Evolutionary conservation across 2,113 vertebrate species (phyloP).

Genomic region (Patagioenas fasciata): DNA sequence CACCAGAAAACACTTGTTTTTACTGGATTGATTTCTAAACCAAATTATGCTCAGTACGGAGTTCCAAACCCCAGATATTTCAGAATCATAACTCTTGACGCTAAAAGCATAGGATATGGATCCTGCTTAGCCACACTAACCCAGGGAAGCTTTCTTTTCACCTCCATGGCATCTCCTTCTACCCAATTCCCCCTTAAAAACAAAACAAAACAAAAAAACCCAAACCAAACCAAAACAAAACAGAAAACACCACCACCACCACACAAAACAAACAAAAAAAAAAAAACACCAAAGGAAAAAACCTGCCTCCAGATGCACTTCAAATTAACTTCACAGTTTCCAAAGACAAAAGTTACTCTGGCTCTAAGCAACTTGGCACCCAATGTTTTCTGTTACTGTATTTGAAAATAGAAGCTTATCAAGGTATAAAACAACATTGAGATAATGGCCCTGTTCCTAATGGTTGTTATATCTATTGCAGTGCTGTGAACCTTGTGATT

Average conservation of each 20-base stretch:
- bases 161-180: too few relatives aligned
- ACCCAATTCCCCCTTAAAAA: background rate
- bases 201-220: too few relatives aligned
- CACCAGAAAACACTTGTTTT: background rate
- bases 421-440: background rate
- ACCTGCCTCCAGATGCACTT: background rate
- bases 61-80: background rate
- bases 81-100: background rate
- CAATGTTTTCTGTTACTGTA: background rate
- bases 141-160: background rate
- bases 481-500: background rate
- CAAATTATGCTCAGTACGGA: rapidly evolving
- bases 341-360: background rate
- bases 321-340: background rate
- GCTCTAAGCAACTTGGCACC: background rate
- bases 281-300: too few relatives aligned
- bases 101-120: background rate
- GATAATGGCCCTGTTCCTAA: background rate
- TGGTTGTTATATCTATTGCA: background rate
- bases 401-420: background rate
- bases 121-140: background rate
- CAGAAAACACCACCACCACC: too few relatives aligned
- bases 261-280: too few relatives aligned
- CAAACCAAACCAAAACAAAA: too few relatives aligned
- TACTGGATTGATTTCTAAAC: background rate